A percentile compares a stretch with the other conserved stretches of the same genome.
These are phyloP conservation scores for Hydrolagus affinis DNA, from an alignment of 2,113 vertebrate genomes.

Conservation along the genomic window DNA sequence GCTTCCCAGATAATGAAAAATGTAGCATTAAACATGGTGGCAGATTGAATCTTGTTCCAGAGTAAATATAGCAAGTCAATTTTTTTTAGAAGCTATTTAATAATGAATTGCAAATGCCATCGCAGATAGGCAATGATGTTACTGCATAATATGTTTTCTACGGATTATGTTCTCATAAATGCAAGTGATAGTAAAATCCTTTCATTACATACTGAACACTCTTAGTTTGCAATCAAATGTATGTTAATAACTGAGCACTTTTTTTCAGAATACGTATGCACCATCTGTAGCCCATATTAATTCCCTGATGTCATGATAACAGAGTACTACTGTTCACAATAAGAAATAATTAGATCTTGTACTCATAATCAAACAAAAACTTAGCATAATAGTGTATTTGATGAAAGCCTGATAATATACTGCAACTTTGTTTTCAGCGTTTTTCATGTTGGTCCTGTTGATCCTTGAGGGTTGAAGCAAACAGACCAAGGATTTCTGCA, in stretches of 20 bases:
- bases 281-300: slow-evolving; percentile 32
- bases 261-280: slow-evolving; percentile 29
- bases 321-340: not conserved
- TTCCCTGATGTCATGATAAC: slow-evolving; percentile 21
- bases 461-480: not conserved
- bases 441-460: not conserved
- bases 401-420: not conserved
- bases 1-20: slow-evolving; percentile 88
- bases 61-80: slow-evolving; percentile 74
- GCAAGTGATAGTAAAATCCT: slow-evolving; percentile 65
- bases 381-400: not conserved
- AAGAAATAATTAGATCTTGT: not conserved
- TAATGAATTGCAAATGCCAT: slow-evolving; percentile 75
- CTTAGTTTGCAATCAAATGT: slow-evolving; percentile 64
- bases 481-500: not conserved
- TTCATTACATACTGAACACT: slow-evolving; percentile 67
- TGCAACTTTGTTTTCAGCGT: not conserved
- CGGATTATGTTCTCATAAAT: slow-evolving; percentile 62
- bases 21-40: slow-evolving; percentile 81
- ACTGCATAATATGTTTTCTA: slow-evolving; percentile 76
- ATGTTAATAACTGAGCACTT: slow-evolving; percentile 24
- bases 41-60: slow-evolving; percentile 87
- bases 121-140: slow-evolving; percentile 70
- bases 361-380: slow-evolving; percentile 4
- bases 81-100: slow-evolving; percentile 80